phyloP scores from a whole-genome alignment of 2,113 vertebrate species.

The Austrofundulus limnaeus region DNA sequence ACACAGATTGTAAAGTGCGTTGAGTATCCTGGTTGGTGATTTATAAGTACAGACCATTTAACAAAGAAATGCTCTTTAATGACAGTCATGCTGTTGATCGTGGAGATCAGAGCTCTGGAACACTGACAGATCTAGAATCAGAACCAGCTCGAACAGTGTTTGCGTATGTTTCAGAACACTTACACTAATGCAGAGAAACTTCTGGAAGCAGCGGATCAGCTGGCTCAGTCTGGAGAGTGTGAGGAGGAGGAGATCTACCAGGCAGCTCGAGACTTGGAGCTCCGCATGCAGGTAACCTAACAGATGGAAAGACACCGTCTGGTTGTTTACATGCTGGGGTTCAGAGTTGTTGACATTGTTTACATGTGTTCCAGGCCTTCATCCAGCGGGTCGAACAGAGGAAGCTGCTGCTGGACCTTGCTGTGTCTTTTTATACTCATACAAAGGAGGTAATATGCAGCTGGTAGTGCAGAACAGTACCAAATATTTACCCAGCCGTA shows the following conservation, averaged over 20 bases:
- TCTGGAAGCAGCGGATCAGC: constrained; percentile 73
- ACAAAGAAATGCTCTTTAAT: too few relatives aligned
- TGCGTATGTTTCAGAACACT: constrained; percentile 63
- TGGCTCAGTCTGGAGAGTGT: constrained; percentile 75
- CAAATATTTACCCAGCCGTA: neutral
- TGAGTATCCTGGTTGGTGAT: too few relatives aligned
- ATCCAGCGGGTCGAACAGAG: constrained; percentile 74
- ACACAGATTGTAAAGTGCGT: too few relatives aligned
- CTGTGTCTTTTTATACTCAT: constrained; percentile 77
- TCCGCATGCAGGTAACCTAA: constrained; percentile 69
- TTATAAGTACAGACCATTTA: too few relatives aligned
- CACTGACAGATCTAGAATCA: neutral
- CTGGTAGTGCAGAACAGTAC: too few relatives aligned
- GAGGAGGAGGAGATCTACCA: constrained; percentile 76
- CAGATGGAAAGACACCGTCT: neutral
- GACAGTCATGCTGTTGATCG: neutral
- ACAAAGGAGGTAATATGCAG: constrained; percentile 68
- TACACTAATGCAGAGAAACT: constrained; percentile 79
- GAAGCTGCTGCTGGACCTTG: constrained; percentile 73
- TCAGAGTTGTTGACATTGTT: neutral
- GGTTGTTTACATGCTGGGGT: neutral
- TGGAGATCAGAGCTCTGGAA: neutral
- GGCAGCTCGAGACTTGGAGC: constrained; percentile 71
- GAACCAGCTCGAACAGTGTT: too few relatives aligned
- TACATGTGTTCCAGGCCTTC: constrained; percentile 55